phyloP scores from a whole-genome alignment of 2,797 vertebrate species.

The Sebastes aleutianus region DNA sequence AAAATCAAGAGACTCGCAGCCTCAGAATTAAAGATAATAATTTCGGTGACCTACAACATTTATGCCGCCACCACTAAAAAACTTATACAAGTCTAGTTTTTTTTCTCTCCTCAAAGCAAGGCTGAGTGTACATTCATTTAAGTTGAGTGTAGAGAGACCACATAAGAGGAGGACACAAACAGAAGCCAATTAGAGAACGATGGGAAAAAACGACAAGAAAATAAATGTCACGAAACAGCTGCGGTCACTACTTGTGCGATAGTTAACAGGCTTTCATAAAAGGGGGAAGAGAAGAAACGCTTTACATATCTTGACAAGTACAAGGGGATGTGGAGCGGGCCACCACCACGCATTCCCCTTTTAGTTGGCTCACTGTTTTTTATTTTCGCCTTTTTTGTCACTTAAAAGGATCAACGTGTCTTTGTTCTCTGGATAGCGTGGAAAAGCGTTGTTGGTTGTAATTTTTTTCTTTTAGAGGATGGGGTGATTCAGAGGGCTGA shows the following conservation, averaged over 20 bases:
- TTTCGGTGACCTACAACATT: conserved; percentile 66
- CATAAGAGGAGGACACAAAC: conserved; percentile 76
- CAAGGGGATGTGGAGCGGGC: conserved; percentile 69
- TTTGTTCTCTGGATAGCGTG: conserved; percentile 68
- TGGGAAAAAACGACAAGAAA: conserved; percentile 65
- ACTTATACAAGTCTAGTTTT: background rate
- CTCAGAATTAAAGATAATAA: conserved; percentile 74
- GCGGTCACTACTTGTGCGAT: conserved; percentile 72
- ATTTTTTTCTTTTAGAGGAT: background rate
- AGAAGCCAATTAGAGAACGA: conserved; percentile 79
- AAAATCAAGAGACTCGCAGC: conserved; percentile 61
- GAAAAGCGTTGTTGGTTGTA: conserved; percentile 48
- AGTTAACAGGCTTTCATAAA: conserved; percentile 79
- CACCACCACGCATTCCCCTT: conserved; percentile 61
- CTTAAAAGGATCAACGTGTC: conserved; percentile 62
- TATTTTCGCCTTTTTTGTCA: conserved; percentile 56
- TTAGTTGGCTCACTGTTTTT: conserved; percentile 54
- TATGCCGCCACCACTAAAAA: conserved; percentile 43
- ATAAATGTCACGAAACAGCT: conserved; percentile 77
- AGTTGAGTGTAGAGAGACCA: conserved; percentile 67
- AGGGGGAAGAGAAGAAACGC: conserved; percentile 59
- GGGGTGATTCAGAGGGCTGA: conserved; percentile 21
- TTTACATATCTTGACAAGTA: conserved; percentile 72
- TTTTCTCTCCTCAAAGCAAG: background rate
- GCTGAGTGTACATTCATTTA: conserved; percentile 52